These are phyloP conservation scores for Andrena marginata DNA, from an alignment of 2,888 invertebrate species.

Conservation along the genomic window DNA sequence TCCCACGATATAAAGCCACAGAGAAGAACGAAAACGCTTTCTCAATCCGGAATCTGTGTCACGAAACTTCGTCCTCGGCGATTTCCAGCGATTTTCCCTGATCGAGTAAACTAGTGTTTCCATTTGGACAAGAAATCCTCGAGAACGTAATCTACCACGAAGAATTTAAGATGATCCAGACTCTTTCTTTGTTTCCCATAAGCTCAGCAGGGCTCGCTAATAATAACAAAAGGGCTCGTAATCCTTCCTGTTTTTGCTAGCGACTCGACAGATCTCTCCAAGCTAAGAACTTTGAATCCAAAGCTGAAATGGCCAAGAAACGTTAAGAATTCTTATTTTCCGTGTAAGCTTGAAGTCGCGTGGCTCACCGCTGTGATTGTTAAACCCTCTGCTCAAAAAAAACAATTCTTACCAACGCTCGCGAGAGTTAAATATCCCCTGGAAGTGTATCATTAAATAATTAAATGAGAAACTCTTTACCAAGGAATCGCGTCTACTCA, in stretches of 20 bases:
- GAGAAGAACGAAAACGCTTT: neutral
- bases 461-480: slow-evolving; percentile 5
- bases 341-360: too few species aligned
- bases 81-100: neutral
- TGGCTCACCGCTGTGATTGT: neutral
- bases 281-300: too few species aligned
- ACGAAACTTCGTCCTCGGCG: neutral
- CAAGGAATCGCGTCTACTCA: neutral
- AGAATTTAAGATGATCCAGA: neutral
- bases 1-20: neutral
- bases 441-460: neutral
- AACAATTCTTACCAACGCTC: neutral
- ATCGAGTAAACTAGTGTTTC: neutral
- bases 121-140: neutral
- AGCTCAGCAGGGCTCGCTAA: neutral
- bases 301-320: neutral
- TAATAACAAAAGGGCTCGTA: neutral
- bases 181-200: neutral
- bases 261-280: too few species aligned
- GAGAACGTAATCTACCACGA: neutral
- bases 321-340: neutral
- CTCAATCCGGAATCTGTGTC: neutral
- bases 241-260: too few species aligned
- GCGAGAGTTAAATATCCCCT: slow-evolving; percentile 14
- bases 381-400: neutral